Base-by-base conservation (phyloP, 2,113 vertebrate species). In the Thamnaconus septentrionalis region DNA sequence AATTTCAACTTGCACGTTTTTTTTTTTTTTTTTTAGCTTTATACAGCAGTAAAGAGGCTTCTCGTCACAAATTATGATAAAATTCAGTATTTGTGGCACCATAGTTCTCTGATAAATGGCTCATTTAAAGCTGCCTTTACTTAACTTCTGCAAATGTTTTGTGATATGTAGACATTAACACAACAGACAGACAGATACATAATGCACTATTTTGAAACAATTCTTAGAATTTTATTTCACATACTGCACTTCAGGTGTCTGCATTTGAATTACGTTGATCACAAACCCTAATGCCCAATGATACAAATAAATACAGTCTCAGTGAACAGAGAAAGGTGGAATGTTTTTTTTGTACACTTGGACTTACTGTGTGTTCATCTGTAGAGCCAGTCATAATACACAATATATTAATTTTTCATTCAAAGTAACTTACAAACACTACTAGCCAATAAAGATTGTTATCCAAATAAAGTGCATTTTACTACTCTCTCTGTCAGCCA, bases 381-480 rank as follows among this genome's bases (percentile, higher is more conserved):
- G 59, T 66, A 79, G 65, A 83, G 79, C 80, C 60, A 50, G 69
- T 77, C 64, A 65, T 56, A 71, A 59, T 79, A 59, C 82, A 78
- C 63, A 68, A 66, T 84, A 81, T 79, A 84, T 78, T 64, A 76
- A 61, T 60, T 71, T 77, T 61, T 62, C 53, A 46, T 57, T 63
- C 61, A 73, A 76, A 67, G 71, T 72, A 79, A 84, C 64, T 77
- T 81, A 83, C 71, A 80, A 81, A 86, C 65, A 81, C 80, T 77
- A 83, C 53, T 62, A 82, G 61, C 80, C 80, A 77, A 81, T 73
- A 3, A 74, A 61, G 65, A 66, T 76, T 52, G 56, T 72, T 76
- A 72, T 42, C 59, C 31, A 88, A 91, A 91, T 92, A 93, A 93
- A 93, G 92, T 92, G 90, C 92, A 87, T 90, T 81, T 79, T 64